A percentile compares a stretch with the other conserved stretches of the same genome.
Conservation (phyloP, 2,797 vertebrate genomes). For the Cottoperca gobio region DNA sequence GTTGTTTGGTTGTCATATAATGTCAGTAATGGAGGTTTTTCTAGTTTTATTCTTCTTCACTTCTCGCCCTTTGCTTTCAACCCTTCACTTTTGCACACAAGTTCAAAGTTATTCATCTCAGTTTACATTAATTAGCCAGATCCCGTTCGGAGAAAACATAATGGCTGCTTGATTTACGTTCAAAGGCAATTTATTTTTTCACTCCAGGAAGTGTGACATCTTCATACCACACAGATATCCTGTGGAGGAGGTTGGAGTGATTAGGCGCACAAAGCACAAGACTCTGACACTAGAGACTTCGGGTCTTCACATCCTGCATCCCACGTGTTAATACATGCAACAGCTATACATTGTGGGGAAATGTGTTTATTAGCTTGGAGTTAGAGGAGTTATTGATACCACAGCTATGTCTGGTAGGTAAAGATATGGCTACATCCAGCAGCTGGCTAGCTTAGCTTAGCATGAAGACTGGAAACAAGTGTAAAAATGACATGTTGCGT, state of each 20-base stretch:
- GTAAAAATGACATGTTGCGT: not conserved
- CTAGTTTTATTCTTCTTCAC: not conserved
- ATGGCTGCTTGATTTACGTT: not conserved
- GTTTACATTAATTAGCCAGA: constrained; percentile 10
- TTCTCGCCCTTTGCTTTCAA: not conserved
- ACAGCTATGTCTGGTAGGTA: not conserved
- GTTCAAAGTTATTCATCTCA: not conserved
- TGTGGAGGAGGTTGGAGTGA: constrained; percentile 1
- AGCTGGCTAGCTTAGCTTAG: not conserved
- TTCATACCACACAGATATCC: not conserved
- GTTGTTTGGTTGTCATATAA: not conserved
- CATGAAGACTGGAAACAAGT: not conserved
- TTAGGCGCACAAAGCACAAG: not conserved
- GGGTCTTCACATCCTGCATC: constrained; percentile 5
- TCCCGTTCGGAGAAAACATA: not conserved
- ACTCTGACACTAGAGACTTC: not conserved
- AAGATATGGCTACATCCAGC: not conserved
- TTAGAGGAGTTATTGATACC: not conserved
- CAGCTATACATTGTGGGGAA: too few species aligned
- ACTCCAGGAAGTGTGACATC: not conserved
- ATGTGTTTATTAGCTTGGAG: not conserved
- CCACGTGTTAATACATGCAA: not conserved
- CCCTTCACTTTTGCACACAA: not conserved
- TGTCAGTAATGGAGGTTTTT: not conserved
- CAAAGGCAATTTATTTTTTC: not conserved